Conservation (phyloP, 2,797 vertebrate species). For the Clangula hyemalis region DNA sequence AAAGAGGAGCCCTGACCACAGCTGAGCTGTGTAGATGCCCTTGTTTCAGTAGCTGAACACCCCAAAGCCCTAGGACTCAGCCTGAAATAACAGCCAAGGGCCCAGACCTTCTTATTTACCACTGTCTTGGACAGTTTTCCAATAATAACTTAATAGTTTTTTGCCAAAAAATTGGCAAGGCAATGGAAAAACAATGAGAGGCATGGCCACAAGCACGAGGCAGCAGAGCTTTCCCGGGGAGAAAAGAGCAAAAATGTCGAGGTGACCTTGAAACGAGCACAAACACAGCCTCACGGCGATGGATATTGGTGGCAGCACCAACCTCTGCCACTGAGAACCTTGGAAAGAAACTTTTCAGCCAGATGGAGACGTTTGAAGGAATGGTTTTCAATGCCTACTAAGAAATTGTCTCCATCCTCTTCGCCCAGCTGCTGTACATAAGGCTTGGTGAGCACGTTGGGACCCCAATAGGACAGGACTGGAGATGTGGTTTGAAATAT, state of each 20-base stretch:
- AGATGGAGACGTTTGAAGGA: background rate
- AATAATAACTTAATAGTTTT: accelerated
- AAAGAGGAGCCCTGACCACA: background rate
- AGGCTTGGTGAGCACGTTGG: accelerated
- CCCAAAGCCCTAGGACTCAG: background rate
- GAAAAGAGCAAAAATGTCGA: background rate
- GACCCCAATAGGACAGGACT: accelerated
- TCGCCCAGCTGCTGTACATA: accelerated
- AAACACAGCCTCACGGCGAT: background rate
- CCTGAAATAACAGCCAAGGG: background rate
- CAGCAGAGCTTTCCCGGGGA: background rate
- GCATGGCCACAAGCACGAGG: background rate
- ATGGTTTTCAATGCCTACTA: no score
- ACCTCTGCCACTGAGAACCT: background rate
- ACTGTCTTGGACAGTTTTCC: background rate
- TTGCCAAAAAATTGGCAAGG: background rate
- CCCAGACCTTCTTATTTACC: background rate
- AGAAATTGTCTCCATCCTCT: no score
- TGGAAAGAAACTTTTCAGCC: background rate
- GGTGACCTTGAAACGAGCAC: background rate
- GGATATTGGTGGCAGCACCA: background rate
- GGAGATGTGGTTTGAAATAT: background rate
- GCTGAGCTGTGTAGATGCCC: background rate
- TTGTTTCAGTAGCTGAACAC: background rate
- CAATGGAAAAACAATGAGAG: background rate